Conservation (phyloP, 2,888 invertebrate species). For the Catocala fraxini region DNA sequence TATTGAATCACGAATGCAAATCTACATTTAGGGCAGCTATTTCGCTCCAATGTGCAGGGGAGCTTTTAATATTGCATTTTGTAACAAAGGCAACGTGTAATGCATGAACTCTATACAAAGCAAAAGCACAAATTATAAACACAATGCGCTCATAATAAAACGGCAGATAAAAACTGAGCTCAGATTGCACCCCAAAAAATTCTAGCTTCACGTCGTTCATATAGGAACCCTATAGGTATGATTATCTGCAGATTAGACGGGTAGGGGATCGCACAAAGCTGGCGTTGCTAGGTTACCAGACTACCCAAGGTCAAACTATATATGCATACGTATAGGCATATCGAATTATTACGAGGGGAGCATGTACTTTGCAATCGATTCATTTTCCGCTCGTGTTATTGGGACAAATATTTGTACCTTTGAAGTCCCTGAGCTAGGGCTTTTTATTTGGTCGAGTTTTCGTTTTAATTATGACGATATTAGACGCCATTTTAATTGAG, state of each 20-base stretch:
- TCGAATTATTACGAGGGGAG: constrained; percentile 71
- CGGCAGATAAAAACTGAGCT: constrained; percentile 21
- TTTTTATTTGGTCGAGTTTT: constrained; percentile 29
- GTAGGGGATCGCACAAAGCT: constrained; percentile 78
- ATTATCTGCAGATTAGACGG: constrained; percentile 77
- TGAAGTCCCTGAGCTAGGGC: constrained; percentile 36
- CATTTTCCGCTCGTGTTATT: constrained; percentile 57
- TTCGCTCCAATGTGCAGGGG: too few relatives aligned
- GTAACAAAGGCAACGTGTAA: background rate
- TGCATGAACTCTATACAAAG: background rate
- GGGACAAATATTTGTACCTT: constrained; percentile 50
- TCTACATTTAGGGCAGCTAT: too few relatives aligned
- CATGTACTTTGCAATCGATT: constrained; percentile 64
- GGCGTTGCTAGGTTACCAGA: constrained; percentile 83
- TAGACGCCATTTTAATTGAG: constrained; percentile 21
- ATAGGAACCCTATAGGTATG: constrained; percentile 81
- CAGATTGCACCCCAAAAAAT: constrained; percentile 48
- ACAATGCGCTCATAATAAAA: background rate
- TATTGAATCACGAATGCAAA: too few relatives aligned
- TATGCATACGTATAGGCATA: constrained; percentile 68
- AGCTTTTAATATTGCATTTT: background rate
- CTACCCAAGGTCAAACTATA: constrained; percentile 83
- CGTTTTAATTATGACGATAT: constrained; percentile 38
- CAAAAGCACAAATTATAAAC: background rate
- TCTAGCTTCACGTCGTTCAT: constrained; percentile 67